Base-by-base conservation (phyloP, 1,140 invertebrate genomes). In the Eupristina koningsbergeri region DNA sequence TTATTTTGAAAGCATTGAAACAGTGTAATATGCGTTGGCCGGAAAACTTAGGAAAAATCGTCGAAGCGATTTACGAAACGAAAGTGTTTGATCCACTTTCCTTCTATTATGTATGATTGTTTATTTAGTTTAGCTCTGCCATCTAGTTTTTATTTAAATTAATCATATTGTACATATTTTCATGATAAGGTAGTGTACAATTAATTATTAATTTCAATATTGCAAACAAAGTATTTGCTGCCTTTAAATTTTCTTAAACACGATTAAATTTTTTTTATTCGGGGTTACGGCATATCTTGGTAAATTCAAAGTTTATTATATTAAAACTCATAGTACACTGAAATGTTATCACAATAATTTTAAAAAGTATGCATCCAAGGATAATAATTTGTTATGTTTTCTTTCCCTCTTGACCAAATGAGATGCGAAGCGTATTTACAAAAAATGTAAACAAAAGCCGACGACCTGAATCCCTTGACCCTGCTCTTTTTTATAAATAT, bases 401-500 rank as follows among this genome's bases (percentile, higher is more conserved):
- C 47, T 77, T 76, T 80, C 78, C 53, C 29, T 81, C 61, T 83
- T 85, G 77, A 77, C 78, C 71, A 78, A 87, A 86, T 86, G 81
- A 34, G 26, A 85, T 85, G 86, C 79, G 84, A 86, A 87, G 86
- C 86, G 80, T 85, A 83, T 75, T n/a, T 75, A n/a, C n/a, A 61
- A 84, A 58, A 81, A 86, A 39, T 74, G 39, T 84, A 85, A 86
- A 45, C 75, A 79, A 80, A 84, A 58, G 74, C 83, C 82, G 80
- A 85, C 85, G 80, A 86, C 86, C 85, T 84, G 85, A 86, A 87
- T 80, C 77, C 86, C 83, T 85, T 85, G 80, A 83, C 81, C 79
- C 81, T 82, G 78, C 79, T 69, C 77, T 84, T 45, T n/a, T 73
- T 74, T 81, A 80, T 45, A 80, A 71, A 26, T 41, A 15, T 58